Conservation (phyloP, 2,113 vertebrate genomes). For the Semnopithecus entellus region DNA sequence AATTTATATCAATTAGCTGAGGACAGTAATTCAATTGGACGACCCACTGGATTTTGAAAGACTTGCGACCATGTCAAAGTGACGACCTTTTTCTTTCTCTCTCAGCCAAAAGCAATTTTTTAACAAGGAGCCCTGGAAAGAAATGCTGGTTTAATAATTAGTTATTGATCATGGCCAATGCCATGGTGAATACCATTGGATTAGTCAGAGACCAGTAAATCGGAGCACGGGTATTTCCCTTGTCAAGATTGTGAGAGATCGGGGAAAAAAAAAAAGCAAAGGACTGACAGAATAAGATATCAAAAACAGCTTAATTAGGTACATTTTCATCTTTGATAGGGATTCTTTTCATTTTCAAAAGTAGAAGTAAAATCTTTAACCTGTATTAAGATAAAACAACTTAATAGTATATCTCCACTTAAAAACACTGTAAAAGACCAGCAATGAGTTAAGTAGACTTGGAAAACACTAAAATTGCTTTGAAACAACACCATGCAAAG, state of each 20-base stretch:
- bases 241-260: slow-evolving; percentile 86
- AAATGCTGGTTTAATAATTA: slow-evolving; percentile 98
- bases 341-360: slow-evolving; percentile 4
- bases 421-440: slow-evolving; percentile 2
- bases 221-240: slow-evolving; percentile 87
- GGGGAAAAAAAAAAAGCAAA: background rate
- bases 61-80: slow-evolving; percentile 89
- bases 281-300: background rate
- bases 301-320: slow-evolving; percentile 35
- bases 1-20: slow-evolving; percentile 96
- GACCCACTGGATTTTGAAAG: slow-evolving; percentile 93
- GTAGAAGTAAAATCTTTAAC: slow-evolving; percentile 83
- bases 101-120: slow-evolving; percentile 92
- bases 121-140: slow-evolving; percentile 91
- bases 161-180: slow-evolving; percentile 98
- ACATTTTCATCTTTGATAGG: background rate
- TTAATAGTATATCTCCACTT: slow-evolving; percentile 36
- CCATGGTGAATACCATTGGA: slow-evolving; percentile 87
- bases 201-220: slow-evolving; percentile 93
- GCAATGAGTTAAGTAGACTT: slow-evolving; percentile 43
- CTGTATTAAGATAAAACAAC: slow-evolving; percentile 72
- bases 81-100: slow-evolving; percentile 85
- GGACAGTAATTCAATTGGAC: slow-evolving; percentile 95
- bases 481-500: slow-evolving; percentile 65
- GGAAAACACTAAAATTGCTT: slow-evolving; percentile 45